A percentile compares a stretch with the other conserved stretches of the same genome.
phyloP scores from a whole-genome alignment of 1,140 invertebrate species.

The Aphis craccivora region DNA sequence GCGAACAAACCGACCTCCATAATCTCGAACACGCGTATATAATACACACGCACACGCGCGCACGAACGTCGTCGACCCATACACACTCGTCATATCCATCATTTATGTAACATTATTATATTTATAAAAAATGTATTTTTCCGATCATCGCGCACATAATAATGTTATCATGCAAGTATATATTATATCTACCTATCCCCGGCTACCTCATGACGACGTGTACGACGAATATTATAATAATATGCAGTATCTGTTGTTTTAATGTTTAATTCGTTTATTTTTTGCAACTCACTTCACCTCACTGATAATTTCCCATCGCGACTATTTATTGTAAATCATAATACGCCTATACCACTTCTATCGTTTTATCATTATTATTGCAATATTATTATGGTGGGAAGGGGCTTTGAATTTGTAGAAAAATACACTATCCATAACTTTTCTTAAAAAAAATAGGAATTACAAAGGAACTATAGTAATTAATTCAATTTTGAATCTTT shows the following conservation, averaged over 20 bases:
- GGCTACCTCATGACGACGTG: background rate
- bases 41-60: background rate
- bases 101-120: background rate
- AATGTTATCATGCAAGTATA: background rate
- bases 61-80: background rate
- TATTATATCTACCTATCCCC: background rate
- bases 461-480: background rate
- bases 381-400: background rate
- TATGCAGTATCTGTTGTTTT: no score
- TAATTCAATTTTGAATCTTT: background rate
- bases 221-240: no score
- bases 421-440: background rate
- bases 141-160: background rate
- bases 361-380: background rate
- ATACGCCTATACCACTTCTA: background rate
- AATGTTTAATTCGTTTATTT: background rate
- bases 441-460: background rate
- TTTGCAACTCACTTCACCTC: background rate
- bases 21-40: background rate
- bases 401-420: background rate
- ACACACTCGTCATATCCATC: background rate
- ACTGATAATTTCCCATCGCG: background rate
- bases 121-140: slow-evolving; percentile 8
- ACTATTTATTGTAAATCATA: background rate
- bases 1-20: background rate